Evolutionary conservation across 2,113 vertebrate genomes (phyloP).

Genomic region (Podilymbus podiceps): DNA sequence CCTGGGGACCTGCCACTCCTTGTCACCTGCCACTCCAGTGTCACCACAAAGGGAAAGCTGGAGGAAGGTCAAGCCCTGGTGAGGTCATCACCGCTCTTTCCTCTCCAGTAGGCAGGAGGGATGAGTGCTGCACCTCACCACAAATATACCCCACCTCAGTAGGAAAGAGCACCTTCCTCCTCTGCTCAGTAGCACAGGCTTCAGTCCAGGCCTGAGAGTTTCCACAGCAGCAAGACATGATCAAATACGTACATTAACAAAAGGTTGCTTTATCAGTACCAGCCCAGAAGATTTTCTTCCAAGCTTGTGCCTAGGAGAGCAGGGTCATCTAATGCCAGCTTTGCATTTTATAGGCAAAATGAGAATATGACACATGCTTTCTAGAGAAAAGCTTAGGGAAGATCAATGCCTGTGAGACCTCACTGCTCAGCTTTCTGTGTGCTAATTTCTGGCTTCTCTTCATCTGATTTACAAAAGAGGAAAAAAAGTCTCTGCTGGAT

Average conservation of each 20-base stretch:
- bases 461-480: not conserved
- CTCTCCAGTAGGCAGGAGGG: not conserved
- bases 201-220: not conserved
- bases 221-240: constrained; percentile 14
- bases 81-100: not conserved
- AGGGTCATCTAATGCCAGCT: not conserved
- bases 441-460: constrained; percentile 5
- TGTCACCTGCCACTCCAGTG: not conserved
- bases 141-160: not conserved
- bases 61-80: not conserved
- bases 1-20: not conserved
- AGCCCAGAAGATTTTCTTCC: not conserved
- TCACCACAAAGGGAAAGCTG: not conserved
- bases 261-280: constrained; percentile 19
- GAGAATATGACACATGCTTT: not conserved
- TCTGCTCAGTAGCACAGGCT: not conserved
- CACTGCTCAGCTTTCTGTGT: not conserved
- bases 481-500: not conserved
- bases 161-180: constrained; percentile 9
- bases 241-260: not conserved
- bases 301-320: not conserved
- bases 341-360: not conserved
- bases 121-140: not conserved
- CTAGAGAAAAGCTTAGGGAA: not conserved
- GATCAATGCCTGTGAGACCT: not conserved